Conservation (phyloP, 2,797 vertebrate genomes). For the Gymnothorax javanicus region DNA sequence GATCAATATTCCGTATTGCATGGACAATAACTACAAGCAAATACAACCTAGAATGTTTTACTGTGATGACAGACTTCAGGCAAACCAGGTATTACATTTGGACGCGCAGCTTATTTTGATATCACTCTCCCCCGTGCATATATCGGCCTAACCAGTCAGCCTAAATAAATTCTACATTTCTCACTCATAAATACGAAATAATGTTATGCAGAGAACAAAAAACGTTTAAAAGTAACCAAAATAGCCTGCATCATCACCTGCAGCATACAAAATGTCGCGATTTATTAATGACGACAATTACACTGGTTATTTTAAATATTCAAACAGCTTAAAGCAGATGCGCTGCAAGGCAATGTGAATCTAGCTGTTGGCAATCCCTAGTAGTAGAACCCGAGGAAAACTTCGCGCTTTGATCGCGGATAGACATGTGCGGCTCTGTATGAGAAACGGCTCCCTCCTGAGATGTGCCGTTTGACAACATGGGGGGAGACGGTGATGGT, state of each 20-base stretch:
- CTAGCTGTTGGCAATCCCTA: constrained; percentile 27
- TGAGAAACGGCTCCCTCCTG: background rate
- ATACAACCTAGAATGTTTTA: no score
- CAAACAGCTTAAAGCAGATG: constrained; percentile 35
- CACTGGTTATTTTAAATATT: constrained; percentile 37
- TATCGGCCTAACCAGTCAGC: no score
- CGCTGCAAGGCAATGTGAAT: constrained; percentile 22
- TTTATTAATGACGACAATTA: constrained; percentile 37
- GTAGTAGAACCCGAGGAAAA: constrained; percentile 20
- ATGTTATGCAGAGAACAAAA: background rate
- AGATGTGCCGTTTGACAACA: background rate
- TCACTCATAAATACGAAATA: background rate
- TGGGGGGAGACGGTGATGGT: constrained; percentile 42
- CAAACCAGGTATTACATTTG: no score
- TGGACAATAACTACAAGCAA: no score
- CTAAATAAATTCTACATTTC: constrained; percentile 7
- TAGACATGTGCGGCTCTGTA: background rate
- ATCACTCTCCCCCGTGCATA: no score
- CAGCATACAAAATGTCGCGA: constrained; percentile 16
- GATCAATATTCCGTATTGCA: background rate
- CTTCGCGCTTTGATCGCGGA: constrained; percentile 28
- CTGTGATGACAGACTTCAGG: no score
- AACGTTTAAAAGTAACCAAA: background rate
- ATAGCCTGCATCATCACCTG: background rate
- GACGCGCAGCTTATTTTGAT: no score